Percentiles rank a stretch among this genome's conserved stretches.
Evolutionary conservation across 1,140 invertebrate genomes (phyloP).

Genomic region (Drosophila nikananu): DNA sequence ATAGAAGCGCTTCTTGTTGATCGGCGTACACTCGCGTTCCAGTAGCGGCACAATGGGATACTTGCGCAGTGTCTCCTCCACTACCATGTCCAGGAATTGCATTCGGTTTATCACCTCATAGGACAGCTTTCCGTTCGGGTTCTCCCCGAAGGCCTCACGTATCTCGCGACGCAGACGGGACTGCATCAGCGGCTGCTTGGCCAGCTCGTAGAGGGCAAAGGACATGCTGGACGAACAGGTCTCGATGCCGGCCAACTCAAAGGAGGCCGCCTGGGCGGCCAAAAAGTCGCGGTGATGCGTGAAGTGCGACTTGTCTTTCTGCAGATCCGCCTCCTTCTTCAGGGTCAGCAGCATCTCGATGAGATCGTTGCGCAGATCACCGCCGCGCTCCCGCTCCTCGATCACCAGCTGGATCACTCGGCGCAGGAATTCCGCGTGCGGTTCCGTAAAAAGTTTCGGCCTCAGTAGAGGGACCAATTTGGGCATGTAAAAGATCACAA

Average conservation of each 20-base stretch:
- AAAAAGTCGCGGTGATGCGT: conserved; percentile 85
- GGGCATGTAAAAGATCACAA: conserved; percentile 86
- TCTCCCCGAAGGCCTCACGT: conserved; percentile 81
- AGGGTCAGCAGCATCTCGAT: conserved; percentile 86
- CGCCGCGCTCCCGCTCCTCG: conserved; percentile 75
- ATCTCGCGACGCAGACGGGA: conserved; percentile 89
- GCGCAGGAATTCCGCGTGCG: conserved; percentile 78
- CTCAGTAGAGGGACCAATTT: conserved; percentile 67
- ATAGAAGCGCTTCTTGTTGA: conserved; percentile 79
- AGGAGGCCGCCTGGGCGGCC: conserved; percentile 89
- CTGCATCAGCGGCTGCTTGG: conserved; percentile 89
- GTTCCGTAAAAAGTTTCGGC: conserved; percentile 66
- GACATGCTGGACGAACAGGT: conserved; percentile 90
- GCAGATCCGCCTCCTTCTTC: conserved; percentile 79
- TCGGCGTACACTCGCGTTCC: conserved; percentile 78
- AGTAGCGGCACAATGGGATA: conserved; percentile 78
- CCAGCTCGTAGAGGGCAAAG: conserved; percentile 89
- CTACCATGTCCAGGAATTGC: conserved; percentile 88
- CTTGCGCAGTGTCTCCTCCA: conserved; percentile 85
- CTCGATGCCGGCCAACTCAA: conserved; percentile 91
- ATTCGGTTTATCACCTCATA: conserved; percentile 87
- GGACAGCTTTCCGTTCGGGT: conserved; percentile 87
- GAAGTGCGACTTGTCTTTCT: conserved; percentile 77
- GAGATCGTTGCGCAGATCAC: conserved; percentile 85
- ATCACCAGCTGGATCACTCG: conserved; percentile 83